Evolutionary conservation across 2,888 invertebrate genomes (phyloP).

Genomic region (Mechanitis mazaeus): DNA sequence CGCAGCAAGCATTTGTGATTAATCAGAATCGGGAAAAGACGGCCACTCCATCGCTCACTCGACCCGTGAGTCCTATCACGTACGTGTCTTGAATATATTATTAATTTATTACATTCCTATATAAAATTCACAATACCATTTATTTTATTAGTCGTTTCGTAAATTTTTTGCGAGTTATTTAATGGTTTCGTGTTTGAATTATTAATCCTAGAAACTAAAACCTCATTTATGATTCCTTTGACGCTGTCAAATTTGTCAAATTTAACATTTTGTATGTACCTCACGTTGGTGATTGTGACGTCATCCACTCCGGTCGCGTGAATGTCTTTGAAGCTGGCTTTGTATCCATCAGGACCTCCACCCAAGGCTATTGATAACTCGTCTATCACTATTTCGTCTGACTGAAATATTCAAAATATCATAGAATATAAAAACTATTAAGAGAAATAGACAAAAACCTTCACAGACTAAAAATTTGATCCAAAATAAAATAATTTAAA

Average conservation of each 20-base stretch:
- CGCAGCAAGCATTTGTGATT: constrained; percentile 1
- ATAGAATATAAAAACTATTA: no score
- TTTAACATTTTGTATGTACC: constrained; percentile 59
- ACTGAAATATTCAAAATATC: constrained; percentile 53
- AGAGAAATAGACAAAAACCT: no score
- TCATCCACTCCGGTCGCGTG: constrained; percentile 88
- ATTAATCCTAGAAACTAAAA: no score
- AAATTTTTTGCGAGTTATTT: not conserved
- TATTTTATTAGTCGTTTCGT: not conserved
- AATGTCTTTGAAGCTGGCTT: constrained; percentile 87
- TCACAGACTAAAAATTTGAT: no score
- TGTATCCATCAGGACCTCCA: constrained; percentile 88
- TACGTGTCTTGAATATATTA: constrained; percentile 42
- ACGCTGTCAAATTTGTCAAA: no score
- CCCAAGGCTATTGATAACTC: constrained; percentile 88
- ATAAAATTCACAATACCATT: not conserved
- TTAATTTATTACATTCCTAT: constrained; percentile 5
- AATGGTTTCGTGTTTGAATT: no score
- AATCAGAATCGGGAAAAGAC: constrained; percentile 12
- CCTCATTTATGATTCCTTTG: no score
- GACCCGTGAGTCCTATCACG: constrained; percentile 32
- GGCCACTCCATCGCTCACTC: constrained; percentile 24
- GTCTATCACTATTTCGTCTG: constrained; percentile 89
- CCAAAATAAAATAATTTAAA: no score
- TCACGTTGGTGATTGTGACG: constrained; percentile 85